phyloP scores from a whole-genome alignment of 2,113 vertebrate genomes.

The Tapirus terrestris region DNA sequence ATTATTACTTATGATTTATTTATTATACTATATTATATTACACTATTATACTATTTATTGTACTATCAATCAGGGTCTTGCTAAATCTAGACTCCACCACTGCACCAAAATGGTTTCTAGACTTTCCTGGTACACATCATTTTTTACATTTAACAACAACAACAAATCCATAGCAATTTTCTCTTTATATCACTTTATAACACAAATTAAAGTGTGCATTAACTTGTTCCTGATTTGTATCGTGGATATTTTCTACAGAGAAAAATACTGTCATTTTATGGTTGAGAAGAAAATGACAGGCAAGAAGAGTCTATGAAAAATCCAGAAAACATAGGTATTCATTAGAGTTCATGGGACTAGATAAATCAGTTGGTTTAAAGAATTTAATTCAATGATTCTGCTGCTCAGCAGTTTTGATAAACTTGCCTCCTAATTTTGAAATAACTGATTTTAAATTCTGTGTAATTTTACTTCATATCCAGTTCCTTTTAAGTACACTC shows the following conservation, averaged over 20 bases:
- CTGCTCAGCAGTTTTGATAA: background rate
- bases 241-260: background rate
- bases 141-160: background rate
- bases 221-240: background rate
- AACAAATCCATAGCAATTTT: background rate
- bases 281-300: background rate
- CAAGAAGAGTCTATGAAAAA: background rate
- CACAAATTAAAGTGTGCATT: background rate
- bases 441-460: background rate
- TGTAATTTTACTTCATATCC: background rate
- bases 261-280: background rate
- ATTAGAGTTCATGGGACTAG: background rate
- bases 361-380: background rate
- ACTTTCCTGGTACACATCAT: background rate
- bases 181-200: background rate
- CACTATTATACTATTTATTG: too few relatives aligned
- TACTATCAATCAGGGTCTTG: background rate
- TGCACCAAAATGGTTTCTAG: slow-evolving; percentile 23
- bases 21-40: too few relatives aligned
- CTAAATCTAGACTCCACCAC: background rate
- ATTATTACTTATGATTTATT: background rate
- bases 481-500: background rate
- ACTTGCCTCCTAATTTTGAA: background rate
- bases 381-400: background rate
- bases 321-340: background rate